Evolutionary conservation across 2,888 invertebrate genomes (phyloP), one percentile per base, ranked within the genome.

Genomic region (Scaptodrosophila latifasciaeformis): DNA sequence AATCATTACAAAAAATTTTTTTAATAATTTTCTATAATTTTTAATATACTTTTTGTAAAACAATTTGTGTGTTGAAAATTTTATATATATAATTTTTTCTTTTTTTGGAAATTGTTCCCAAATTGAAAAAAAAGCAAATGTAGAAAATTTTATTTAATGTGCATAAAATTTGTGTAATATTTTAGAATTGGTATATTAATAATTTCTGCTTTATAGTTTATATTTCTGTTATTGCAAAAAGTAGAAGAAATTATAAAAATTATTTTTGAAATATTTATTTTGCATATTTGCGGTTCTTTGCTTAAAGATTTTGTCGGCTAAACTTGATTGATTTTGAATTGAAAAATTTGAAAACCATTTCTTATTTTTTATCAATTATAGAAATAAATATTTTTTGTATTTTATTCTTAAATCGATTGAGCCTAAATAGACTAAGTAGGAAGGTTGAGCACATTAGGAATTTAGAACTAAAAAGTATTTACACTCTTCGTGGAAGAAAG

Each of bases 101-200:
- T 35, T 35, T 27, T 27, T 27, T 27, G 9, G 27, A 27, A 27
- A 27, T 62, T 59, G 50, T 65, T 65, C 55, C 53, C 48, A 44
- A 56, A 56, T 62, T 65, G 42, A 55, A 69, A 67, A 56, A 42
- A 54, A 37, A 37, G 17, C 19, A 40, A 31, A 67, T 60, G 75
- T 57, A 62, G 57, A 70, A 71, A 67, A 72, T 71, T 71, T 55
- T 50, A 37, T 56, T 65, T 62, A 54, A 74, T 75, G 70, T 72
- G 71, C 58, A 56, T 68, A 34, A 48, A 57, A 45, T 34, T 35
- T 46, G 12, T 59, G 53, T 55, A 46, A 35, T 43, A 49, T 51
- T 58, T 46, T 78, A 76, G 78, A 80, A 78, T 80, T 76, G 76
- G 78, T 67, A 58, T 70, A 52, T 46, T 52, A 52, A 42, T 50